A percentile compares a stretch with the other conserved stretches of the same genome.
Evolutionary conservation across 2,888 invertebrate genomes (phyloP).

Genomic region (Drosophila dives): DNA sequence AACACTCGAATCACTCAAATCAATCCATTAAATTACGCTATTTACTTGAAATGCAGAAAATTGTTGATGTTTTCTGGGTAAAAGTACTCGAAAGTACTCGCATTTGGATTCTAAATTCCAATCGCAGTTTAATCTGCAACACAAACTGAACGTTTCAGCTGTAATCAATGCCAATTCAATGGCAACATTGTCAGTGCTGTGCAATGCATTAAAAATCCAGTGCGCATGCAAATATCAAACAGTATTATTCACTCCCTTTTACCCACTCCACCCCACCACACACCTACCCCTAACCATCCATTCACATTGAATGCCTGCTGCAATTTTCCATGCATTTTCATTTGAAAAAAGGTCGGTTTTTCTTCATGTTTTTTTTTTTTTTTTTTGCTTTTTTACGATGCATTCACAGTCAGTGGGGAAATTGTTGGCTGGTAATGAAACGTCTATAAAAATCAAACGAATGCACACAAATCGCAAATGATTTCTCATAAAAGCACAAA

Average conservation of each 20-base stretch:
- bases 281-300: too few relatives aligned
- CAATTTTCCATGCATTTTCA: conserved; percentile 76
- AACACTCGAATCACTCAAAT: conserved; percentile 3
- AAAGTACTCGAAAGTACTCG: conserved; percentile 1
- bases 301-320: background rate
- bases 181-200: conserved; percentile 50
- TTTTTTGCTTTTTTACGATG: conserved; percentile 47
- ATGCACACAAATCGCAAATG: conserved; percentile 79
- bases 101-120: background rate
- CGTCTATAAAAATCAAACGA: conserved; percentile 78
- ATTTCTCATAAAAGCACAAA: conserved; percentile 75
- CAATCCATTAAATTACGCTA: conserved; percentile 6
- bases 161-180: conserved; percentile 66
- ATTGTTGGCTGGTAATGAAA: conserved; percentile 73
- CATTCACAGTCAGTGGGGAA: conserved; percentile 52
- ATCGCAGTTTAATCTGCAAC: conserved; percentile 25
- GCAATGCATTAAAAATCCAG: conserved; percentile 64
- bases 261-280: background rate
- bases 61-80: background rate
- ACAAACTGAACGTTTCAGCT: conserved; percentile 30
- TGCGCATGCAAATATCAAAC: conserved; percentile 63
- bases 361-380: conserved; percentile 13
- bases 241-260: background rate
- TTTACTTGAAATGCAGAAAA: background rate
- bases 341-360: conserved; percentile 25